A percentile compares a stretch with the other conserved stretches of the same genome.
These are phyloP conservation scores for Myoxocephalus aenaeus DNA, from an alignment of 2,797 vertebrate genomes.

Conservation along the genomic window DNA sequence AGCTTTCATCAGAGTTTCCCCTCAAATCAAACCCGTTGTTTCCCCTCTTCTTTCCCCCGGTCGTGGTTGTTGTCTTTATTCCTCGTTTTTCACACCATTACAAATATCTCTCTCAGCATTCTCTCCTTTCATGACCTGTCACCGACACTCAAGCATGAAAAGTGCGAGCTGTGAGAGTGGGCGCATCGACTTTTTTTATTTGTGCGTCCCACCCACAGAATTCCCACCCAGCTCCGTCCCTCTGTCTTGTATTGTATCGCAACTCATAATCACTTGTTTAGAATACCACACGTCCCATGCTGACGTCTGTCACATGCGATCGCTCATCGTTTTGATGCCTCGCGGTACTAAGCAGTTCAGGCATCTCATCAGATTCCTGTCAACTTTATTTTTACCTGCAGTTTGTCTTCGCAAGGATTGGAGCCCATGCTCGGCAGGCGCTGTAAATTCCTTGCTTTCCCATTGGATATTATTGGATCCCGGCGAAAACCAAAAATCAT, in stretches of 20 bases:
- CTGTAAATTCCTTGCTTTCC: not conserved
- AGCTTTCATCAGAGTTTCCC: constrained; percentile 14
- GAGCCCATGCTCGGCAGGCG: constrained; percentile 22
- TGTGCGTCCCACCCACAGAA: constrained; percentile 51
- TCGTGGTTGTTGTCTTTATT: constrained; percentile 51
- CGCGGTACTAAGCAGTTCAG: constrained; percentile 43
- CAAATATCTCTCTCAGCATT: constrained; percentile 72
- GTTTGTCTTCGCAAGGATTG: constrained; percentile 58
- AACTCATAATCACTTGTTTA: constrained; percentile 52
- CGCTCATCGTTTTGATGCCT: constrained; percentile 51
- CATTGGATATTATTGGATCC: constrained; percentile 26
- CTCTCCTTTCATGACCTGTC: constrained; percentile 74
- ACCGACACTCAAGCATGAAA: constrained; percentile 46
- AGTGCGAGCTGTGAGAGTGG: constrained; percentile 58
- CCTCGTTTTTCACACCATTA: constrained; percentile 69
- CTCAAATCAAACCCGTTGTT: constrained; percentile 42
- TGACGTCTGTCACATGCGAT: constrained; percentile 65
- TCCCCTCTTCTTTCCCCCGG: constrained; percentile 3
- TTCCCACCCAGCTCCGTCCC: constrained; percentile 34
- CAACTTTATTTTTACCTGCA: constrained; percentile 61
- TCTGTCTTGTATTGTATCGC: constrained; percentile 36
- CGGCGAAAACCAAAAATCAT: constrained; percentile 23
- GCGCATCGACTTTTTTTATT: constrained; percentile 32
- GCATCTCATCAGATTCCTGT: constrained; percentile 69
- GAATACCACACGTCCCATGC: constrained; percentile 50